Evolutionary conservation across 37 sponge, comb jelly and placozoan species (phyloP), one percentile per base, ranked within the genome.

Genomic region (Haliclona indistincta): DNA sequence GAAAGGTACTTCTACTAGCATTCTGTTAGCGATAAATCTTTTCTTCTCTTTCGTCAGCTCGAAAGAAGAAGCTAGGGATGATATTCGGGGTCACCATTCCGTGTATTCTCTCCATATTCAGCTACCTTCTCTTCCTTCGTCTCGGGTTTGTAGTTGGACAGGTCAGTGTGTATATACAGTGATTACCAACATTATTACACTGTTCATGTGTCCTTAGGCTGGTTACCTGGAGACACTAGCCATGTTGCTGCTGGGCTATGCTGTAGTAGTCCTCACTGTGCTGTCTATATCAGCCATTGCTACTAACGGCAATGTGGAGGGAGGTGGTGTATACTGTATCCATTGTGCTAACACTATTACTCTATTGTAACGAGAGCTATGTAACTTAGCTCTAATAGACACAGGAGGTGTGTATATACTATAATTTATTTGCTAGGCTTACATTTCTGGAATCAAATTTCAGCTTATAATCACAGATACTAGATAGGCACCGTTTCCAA

Each of bases 321-420:
- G 92, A 29, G 99, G 99, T 26, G 99, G 99, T 63, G 99, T 96
- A 15, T 98, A 98, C 85, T 98, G 95, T 93, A 93, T 91, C 92
- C 87, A 81, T 34, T 28, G 40, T 29, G 26, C n/a, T n/a, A 17
- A 13, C 13, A 49, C 13, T 13, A 49, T 13, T 17, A 49, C 67
- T 38, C 10, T 38, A 52, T 17, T 54, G 23, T 2, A 61, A n/a
- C 28, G 64, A 19, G 35, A 20, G 53, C 53, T 49, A 49, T 20
- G 17, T 17, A 49, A 17, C 53, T 17, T 20, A 49, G 53, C n/a
- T n/a, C n/a, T n/a, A n/a, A n/a, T n/a, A n/a, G n/a, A n/a, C n/a
- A n/a, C n/a, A n/a, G n/a, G n/a, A n/a, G n/a, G n/a, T n/a, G n/a
- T n/a, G n/a, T n/a, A n/a, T n/a, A n/a, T n/a, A n/a, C n/a, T n/a